Conservation (phyloP, 2,888 invertebrate species). For the Chirona hameri region DNA sequence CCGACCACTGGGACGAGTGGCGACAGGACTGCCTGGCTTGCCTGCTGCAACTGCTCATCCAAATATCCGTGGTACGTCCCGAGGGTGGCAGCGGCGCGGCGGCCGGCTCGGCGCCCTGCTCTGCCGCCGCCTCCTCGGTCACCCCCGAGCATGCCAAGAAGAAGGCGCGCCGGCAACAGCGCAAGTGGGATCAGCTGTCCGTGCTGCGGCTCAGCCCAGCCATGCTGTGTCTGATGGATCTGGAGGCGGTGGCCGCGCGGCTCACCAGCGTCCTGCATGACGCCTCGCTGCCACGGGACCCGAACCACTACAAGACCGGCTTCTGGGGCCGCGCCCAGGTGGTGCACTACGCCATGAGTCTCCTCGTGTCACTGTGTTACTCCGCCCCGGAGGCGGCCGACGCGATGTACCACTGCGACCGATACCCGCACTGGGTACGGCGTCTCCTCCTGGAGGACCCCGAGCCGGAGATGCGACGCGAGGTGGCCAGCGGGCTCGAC, state of each 20-base stretch:
- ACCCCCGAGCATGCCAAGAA: slow-evolving; percentile 3
- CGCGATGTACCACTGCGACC: slow-evolving; percentile 68
- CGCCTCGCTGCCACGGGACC: slow-evolving; percentile 73
- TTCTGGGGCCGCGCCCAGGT: slow-evolving; percentile 91
- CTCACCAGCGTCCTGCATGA: slow-evolving; percentile 83
- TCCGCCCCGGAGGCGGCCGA: slow-evolving; percentile 75
- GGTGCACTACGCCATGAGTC: slow-evolving; percentile 85
- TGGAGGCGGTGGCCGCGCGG: slow-evolving; percentile 74
- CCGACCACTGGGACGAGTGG: slow-evolving; percentile 66
- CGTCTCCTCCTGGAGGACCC: slow-evolving; percentile 85
- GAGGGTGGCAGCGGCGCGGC: background rate
- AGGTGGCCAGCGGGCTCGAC: slow-evolving; percentile 89
- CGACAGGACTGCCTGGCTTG: slow-evolving; percentile 89
- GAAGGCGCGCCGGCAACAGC: slow-evolving; percentile 8
- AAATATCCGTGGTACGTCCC: slow-evolving; percentile 51
- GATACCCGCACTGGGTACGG: slow-evolving; percentile 71
- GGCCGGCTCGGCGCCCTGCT: background rate
- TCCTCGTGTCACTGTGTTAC: slow-evolving; percentile 89
- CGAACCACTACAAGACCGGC: slow-evolving; percentile 83
- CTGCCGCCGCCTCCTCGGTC: background rate
- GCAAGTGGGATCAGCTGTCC: slow-evolving; percentile 27
- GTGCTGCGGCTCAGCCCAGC: slow-evolving; percentile 37
- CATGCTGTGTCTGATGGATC: slow-evolving; percentile 78
- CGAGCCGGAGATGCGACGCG: slow-evolving; percentile 83
- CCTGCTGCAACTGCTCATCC: slow-evolving; percentile 76